These are phyloP conservation scores for Antennarius maculatus DNA, from an alignment of 2,797 vertebrate species.

Conservation along the genomic window DNA sequence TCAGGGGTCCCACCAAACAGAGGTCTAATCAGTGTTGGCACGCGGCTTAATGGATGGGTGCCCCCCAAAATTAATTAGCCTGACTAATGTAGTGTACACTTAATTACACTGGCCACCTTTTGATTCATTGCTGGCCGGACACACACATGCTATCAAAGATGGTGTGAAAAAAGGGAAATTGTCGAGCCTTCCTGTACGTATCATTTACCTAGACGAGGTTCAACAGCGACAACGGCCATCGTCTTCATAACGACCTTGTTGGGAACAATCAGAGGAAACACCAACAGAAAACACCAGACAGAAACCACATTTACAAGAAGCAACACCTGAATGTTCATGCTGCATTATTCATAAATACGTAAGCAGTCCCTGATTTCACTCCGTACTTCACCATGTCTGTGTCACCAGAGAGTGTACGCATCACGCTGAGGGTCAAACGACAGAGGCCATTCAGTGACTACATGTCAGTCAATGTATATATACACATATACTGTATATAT, in stretches of 20 bases:
- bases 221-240: slow-evolving; percentile 51
- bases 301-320: too few relatives aligned
- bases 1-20: slow-evolving; percentile 80
- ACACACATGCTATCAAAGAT: slow-evolving; percentile 73
- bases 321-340: background rate
- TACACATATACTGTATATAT: too few relatives aligned
- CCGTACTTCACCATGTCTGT: too few relatives aligned
- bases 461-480: too few relatives aligned
- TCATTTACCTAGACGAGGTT: slow-evolving; percentile 61
- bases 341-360: background rate
- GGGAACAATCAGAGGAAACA: background rate
- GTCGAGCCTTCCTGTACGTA: slow-evolving; percentile 53
- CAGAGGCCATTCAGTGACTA: too few relatives aligned
- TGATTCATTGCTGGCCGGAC: slow-evolving; percentile 84
- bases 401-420: too few relatives aligned
- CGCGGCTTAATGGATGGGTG: slow-evolving; percentile 84
- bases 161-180: slow-evolving; percentile 55
- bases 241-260: slow-evolving; percentile 47
- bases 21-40: slow-evolving; percentile 84
- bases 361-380: background rate
- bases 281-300: too few relatives aligned
- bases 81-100: slow-evolving; percentile 90
- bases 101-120: slow-evolving; percentile 84
- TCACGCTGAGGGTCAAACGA: too few relatives aligned
- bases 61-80: slow-evolving; percentile 84